Conservation (phyloP, 2,113 vertebrate genomes). For the Condylura cristata region DNA sequence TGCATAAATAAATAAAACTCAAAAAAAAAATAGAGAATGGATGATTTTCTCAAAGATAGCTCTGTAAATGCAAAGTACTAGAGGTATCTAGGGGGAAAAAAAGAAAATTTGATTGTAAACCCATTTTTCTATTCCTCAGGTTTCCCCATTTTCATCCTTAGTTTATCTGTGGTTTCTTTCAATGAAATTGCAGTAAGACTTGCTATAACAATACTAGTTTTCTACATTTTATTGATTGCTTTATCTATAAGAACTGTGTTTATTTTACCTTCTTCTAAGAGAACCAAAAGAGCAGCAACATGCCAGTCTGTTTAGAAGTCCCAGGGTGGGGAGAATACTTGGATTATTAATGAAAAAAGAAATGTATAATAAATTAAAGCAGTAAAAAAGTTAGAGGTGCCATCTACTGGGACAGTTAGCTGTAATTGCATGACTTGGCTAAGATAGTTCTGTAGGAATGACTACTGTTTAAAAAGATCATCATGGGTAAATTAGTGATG, state of each 20-base stretch:
- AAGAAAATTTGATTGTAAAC: background rate
- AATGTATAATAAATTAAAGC: background rate
- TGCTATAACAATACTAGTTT: background rate
- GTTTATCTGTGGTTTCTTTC: conserved; percentile 13
- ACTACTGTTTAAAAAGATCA: background rate
- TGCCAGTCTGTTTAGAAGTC: conserved; percentile 7
- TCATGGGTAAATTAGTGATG: no score
- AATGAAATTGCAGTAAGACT: background rate
- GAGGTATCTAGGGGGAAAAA: background rate
- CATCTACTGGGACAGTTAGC: conserved; percentile 64
- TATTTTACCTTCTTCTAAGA: background rate
- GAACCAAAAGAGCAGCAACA: conserved; percentile 26
- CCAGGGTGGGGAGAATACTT: background rate
- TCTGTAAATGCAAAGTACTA: conserved; percentile 21
- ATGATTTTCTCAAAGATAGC: conserved; percentile 28
- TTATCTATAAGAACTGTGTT: background rate
- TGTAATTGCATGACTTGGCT: background rate
- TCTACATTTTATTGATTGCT: conserved; percentile 4
- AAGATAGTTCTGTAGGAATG: background rate
- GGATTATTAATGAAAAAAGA: background rate
- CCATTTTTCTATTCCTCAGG: background rate
- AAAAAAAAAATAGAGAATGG: background rate
- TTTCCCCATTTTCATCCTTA: background rate
- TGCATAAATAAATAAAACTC: no score
- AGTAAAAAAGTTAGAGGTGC: conserved; percentile 22